A percentile compares a stretch with the other conserved stretches of the same genome.
These are phyloP conservation scores for Ochotona princeps DNA, from an alignment of 2,113 vertebrate species.

Conservation along the genomic window DNA sequence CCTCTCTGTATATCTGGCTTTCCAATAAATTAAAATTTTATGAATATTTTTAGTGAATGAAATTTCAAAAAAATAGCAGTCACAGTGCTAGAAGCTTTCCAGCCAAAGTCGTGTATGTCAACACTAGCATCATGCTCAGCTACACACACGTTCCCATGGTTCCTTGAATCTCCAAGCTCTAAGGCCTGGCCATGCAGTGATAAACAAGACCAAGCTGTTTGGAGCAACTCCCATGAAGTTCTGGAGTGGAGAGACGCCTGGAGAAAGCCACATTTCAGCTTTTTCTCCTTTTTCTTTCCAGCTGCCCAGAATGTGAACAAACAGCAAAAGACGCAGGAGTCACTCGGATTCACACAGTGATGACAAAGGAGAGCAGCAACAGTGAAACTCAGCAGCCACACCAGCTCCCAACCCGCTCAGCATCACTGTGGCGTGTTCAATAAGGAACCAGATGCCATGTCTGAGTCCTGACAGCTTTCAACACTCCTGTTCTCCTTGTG, in stretches of 20 bases:
- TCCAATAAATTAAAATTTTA: no score
- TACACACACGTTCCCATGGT: not conserved
- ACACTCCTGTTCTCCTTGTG: no score
- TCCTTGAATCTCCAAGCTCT: not conserved
- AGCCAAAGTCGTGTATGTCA: accelerated
- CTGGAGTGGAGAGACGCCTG: not conserved
- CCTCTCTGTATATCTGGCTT: no score
- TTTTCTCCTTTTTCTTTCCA: not conserved
- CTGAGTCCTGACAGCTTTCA: not conserved
- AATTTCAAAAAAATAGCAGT: not conserved
- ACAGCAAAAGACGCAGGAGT: not conserved
- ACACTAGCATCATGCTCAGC: no score
- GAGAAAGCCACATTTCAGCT: not conserved
- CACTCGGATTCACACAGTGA: accelerated
- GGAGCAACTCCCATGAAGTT: not conserved
- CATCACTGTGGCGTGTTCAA: accelerated
- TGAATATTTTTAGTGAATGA: not conserved
- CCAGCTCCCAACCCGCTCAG: not conserved
- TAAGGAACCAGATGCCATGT: accelerated
- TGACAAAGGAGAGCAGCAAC: no score
- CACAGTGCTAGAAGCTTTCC: not conserved
- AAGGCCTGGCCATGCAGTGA: accelerated
- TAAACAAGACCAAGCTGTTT: not conserved
- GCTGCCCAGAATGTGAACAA: not conserved
- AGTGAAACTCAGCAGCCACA: no score